These are phyloP conservation scores for Python bivittatus DNA, from an alignment of 2,113 vertebrate species.

Conservation along the genomic window DNA sequence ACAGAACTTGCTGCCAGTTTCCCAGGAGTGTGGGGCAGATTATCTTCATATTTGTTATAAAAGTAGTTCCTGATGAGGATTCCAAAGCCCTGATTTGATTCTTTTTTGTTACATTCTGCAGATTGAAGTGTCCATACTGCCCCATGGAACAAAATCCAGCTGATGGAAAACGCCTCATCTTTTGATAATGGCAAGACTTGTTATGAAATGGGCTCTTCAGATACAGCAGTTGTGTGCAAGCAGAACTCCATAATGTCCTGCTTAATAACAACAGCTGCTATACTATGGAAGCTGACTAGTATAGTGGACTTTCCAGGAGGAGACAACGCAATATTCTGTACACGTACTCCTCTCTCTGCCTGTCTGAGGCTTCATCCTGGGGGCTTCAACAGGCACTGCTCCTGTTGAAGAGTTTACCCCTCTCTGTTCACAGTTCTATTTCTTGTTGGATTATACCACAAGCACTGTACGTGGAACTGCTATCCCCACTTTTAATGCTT, in stretches of 20 bases:
- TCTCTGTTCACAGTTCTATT: neutral
- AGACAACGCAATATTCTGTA: neutral
- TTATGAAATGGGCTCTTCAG: neutral
- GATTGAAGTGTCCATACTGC: constrained; percentile 91
- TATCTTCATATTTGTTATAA: neutral
- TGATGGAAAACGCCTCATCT: constrained; percentile 89
- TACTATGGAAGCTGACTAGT: neutral
- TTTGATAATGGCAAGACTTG: constrained; percentile 71
- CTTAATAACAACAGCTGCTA: neutral
- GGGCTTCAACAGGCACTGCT: neutral
- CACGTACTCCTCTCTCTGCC: neutral
- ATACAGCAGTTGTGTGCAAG: neutral
- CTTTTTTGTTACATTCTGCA: constrained; percentile 50
- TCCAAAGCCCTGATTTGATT: neutral
- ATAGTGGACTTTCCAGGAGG: neutral
- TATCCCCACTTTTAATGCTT: neutral
- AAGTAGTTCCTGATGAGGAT: neutral
- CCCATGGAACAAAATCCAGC: constrained; percentile 92
- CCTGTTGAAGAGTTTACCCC: neutral
- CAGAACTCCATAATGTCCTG: neutral
- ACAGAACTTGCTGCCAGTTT: neutral
- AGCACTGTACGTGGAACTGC: neutral
- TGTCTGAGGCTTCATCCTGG: neutral
- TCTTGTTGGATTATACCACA: neutral
- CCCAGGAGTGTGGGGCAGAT: neutral